Evolutionary conservation across 2,797 vertebrate genomes (phyloP), one percentile per base, ranked within the genome.

Genomic region (Xiphorhynchus erythropygius): DNA sequence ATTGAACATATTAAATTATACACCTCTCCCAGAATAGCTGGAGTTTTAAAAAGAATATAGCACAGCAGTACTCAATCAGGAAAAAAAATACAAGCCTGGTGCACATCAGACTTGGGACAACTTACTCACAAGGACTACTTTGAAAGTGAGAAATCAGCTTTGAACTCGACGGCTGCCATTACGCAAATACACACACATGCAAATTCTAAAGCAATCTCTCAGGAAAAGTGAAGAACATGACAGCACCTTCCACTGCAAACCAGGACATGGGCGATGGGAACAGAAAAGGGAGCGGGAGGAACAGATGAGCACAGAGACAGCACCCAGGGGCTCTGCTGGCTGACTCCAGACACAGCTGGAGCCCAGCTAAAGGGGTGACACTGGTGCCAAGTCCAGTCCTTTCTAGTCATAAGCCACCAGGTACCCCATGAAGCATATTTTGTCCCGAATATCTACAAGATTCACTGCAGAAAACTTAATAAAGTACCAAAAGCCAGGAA

Each of bases 1-100:
- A 90, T 94, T 95, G 93, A 96, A 69, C 88, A 87, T 97, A 84
- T 89, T 96, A 96, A 97, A 97, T 97, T 96, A 97, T 91, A 82
- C 18, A 46, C 64, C 28, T 90, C 55, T 97, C 96, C 95, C 89
- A 96, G 92, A 96, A 97, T 96, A 97, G 86, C 65, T 90, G 7
- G 73, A 67, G 64, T 93, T 96, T 93, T 81, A 88, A 93, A 96
- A 94, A 91, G 91, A 96, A 95, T 86, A 55, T 47, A 93, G 85
- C 17, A 6, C 88, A 90, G 84, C 90, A 69, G 57, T 80, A 41
- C 90, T 96, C 94, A 92, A 75, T 97, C 95, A 97, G 84, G 86
- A 96, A 90, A 84, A 97, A 95, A 97, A 96, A 64, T 63, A 93
- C 56, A 84, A 86, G 59, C 46, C 59, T 82, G 63, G 55, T 69